phyloP scores from a whole-genome alignment of 2,113 vertebrate species.

The Tachysurus vachellii region DNA sequence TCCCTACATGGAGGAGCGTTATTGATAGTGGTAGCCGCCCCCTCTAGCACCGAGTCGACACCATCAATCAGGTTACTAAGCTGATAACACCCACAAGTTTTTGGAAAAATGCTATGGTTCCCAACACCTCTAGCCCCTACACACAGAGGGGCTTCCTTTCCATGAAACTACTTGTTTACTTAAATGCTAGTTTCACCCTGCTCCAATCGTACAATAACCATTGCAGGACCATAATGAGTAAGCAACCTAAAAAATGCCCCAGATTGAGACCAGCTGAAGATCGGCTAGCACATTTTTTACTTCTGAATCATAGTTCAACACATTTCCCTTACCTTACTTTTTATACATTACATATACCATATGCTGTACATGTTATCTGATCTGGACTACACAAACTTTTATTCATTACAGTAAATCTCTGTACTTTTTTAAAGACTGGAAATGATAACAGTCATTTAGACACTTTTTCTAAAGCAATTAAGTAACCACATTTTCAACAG shows the following conservation, averaged over 20 bases:
- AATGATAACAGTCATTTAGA: background rate
- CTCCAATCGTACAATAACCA: conserved; percentile 46
- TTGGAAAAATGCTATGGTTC: conserved; percentile 56
- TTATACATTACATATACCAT: background rate
- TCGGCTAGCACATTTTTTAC: background rate
- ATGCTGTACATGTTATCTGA: background rate
- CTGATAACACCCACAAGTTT: conserved; percentile 53
- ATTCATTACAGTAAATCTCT: background rate
- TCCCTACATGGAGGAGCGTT: conserved; percentile 32
- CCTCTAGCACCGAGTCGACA: conserved; percentile 24
- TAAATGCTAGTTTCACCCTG: conserved; percentile 47
- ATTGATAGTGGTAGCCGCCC: conserved; percentile 33
- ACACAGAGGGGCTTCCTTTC: conserved; percentile 52
- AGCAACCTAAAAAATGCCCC: conserved; percentile 55
- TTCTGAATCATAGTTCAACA: conserved; percentile 7
- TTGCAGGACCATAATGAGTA: conserved; percentile 55
- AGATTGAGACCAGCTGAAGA: conserved; percentile 38
- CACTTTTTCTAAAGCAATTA: background rate
- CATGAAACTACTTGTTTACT: conserved; percentile 53
- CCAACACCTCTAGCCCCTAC: conserved; percentile 54
- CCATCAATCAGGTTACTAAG: conserved; percentile 43
- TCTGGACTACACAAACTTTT: background rate
- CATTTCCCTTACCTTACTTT: background rate
- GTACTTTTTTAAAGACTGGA: background rate
- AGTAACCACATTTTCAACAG: background rate